These are phyloP conservation scores for Aporophyla nigra DNA, from an alignment of 2,888 invertebrate genomes.

Conservation along the genomic window DNA sequence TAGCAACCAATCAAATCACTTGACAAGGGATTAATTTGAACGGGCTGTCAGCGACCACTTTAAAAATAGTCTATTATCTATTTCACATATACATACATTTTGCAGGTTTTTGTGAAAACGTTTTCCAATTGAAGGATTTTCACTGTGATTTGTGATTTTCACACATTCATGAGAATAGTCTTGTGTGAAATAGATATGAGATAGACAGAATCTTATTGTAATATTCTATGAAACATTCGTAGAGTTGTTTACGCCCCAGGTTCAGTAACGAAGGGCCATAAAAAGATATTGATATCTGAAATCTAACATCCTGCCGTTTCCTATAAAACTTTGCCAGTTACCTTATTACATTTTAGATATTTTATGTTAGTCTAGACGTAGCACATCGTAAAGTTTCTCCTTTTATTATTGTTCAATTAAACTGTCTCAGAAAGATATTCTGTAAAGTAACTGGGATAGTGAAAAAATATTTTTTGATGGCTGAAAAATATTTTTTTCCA, in stretches of 20 bases:
- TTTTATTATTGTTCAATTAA: constrained; percentile 57
- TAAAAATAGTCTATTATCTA: not conserved
- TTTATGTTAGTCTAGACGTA: constrained; percentile 61
- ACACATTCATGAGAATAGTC: not conserved
- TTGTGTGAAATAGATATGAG: constrained; percentile 11
- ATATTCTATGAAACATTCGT: constrained; percentile 32
- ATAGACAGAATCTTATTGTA: constrained; percentile 5
- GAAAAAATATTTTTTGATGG: constrained; percentile 13
- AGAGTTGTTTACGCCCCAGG: constrained; percentile 57
- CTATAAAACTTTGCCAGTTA: constrained; percentile 62
- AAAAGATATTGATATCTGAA: constrained; percentile 66
- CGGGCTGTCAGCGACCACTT: not conserved
- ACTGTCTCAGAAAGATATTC: constrained; percentile 6
- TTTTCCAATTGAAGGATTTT: not conserved
- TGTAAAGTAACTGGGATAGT: not conserved
- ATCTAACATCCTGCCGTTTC: constrained; percentile 55
- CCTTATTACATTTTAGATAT: constrained; percentile 63
- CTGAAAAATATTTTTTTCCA: constrained; percentile 6
- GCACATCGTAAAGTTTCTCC: constrained; percentile 50
- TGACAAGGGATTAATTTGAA: constrained; percentile 10
- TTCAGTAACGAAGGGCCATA: constrained; percentile 53
- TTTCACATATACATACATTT: not conserved
- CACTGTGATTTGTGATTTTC: not conserved
- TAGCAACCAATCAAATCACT: constrained; percentile 31
- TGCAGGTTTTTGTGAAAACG: not conserved